Percentiles rank a stretch among this genome's conserved stretches.
Conservation (phyloP, 2,888 invertebrate species). For the Chloroclystis v-ata region DNA sequence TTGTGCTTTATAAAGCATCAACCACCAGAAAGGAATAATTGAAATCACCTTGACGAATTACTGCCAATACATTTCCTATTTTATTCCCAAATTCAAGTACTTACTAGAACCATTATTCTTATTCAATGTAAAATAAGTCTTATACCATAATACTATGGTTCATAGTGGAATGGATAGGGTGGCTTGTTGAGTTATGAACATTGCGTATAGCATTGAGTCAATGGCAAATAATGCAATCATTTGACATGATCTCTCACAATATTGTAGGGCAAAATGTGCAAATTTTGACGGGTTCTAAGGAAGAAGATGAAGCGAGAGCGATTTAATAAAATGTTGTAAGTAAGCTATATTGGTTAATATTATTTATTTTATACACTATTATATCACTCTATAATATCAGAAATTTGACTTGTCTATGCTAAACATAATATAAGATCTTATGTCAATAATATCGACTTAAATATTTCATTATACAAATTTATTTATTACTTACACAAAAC, state of each 20-base stretch:
- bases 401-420: too few relatives aligned
- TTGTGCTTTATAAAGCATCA: slow-evolving; percentile 27
- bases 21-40: slow-evolving; percentile 38
- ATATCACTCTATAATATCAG: too few relatives aligned
- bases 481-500: too few relatives aligned
- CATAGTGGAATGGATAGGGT: background rate
- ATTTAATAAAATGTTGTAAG: too few relatives aligned
- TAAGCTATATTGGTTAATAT: too few relatives aligned
- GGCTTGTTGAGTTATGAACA: slow-evolving; percentile 15
- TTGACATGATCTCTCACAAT: slow-evolving; percentile 67
- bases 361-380: too few relatives aligned
- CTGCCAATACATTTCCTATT: slow-evolving; percentile 49
- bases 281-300: slow-evolving; percentile 32
- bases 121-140: slow-evolving; percentile 1
- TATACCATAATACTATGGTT: background rate
- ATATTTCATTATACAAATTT: too few relatives aligned
- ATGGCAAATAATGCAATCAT: slow-evolving; percentile 60
- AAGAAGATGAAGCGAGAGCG: slow-evolving; percentile 31
- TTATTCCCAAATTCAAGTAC: slow-evolving; percentile 27
- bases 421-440: too few relatives aligned
- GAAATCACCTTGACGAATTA: slow-evolving; percentile 63
- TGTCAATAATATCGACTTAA: too few relatives aligned
- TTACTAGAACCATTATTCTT: slow-evolving; percentile 1
- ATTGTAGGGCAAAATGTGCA: slow-evolving; percentile 53
- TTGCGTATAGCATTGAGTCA: slow-evolving; percentile 41